Evolutionary conservation across 1,140 invertebrate species (phyloP), one percentile per base, ranked within the genome.

Genomic region (Procambarus virginalis): DNA sequence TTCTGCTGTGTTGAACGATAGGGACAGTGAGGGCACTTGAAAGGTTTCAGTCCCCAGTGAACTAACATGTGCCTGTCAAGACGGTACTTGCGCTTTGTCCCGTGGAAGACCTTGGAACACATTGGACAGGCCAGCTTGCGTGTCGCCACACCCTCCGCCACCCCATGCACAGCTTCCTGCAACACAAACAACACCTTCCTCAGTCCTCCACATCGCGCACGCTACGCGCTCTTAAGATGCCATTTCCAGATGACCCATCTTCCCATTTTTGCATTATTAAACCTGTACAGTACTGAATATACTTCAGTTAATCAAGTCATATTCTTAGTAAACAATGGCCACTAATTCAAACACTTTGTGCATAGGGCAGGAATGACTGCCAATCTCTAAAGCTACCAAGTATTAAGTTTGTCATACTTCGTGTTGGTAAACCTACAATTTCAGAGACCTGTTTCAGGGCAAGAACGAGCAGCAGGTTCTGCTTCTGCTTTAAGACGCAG

Each of bases 41-140:
- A 93, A 46, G 94, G 94, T 77, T 93, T 93, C 78, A 93, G 93
- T 58, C 93, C 94, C 46, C 93, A 94, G 82, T 94, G 94, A 58
- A 93, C 93, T 92, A 94, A 92, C 92, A 93, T 92, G 91, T 94
- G 94, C 9, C 94, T 91, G 87, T 93, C 93, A 64, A 94, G 91
- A 78, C 94, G 84, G 81, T 92, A 90, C 85, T 92, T 92, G 75
- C 92, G 92, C 76, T 89, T 92, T 60, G 89, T 91, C 51, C 89
- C 92, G 51, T 78, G 89, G 87, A 92, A 86, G 75, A 91, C 92
- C 51, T 91, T 86, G 55, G 91, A 60, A 90, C 92, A 92, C 78
- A 82, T 83, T 77, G 84, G 88, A 70, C 91, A 92, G 79, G 84
- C 77, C 86, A 89, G 84, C 82, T 80, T 89, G 60, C 87, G 73